A percentile compares a stretch with the other conserved stretches of the same genome.
Evolutionary conservation across 2,888 invertebrate species (phyloP).

Genomic region (Scaptomyza cyrtandrae): DNA sequence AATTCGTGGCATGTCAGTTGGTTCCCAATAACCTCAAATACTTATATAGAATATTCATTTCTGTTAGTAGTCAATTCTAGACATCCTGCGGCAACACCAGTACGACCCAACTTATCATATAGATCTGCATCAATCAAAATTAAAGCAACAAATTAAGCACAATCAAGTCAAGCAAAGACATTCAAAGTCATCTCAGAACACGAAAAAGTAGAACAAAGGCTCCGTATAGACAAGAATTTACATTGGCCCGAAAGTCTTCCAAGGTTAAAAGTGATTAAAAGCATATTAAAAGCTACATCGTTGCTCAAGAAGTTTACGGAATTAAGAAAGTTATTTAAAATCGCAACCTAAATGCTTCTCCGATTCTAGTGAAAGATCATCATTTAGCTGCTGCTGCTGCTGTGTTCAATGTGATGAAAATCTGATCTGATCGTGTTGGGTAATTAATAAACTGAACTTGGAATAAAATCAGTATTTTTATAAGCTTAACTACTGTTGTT

Average conservation of each 20-base stretch:
- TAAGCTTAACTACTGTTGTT: no score
- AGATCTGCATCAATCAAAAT: constrained; percentile 76
- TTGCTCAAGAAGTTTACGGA: constrained; percentile 4
- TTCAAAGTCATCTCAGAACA: constrained; percentile 32
- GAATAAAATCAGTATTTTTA: no score
- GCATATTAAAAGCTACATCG: constrained; percentile 53
- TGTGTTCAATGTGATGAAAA: background rate
- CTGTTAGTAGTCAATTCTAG: constrained; percentile 52
- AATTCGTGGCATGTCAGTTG: constrained; percentile 49
- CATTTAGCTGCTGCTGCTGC: constrained; percentile 11
- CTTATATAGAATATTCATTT: constrained; percentile 25
- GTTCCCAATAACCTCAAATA: constrained; percentile 37
- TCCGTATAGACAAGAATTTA: constrained; percentile 24
- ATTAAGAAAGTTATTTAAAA: constrained; percentile 14
- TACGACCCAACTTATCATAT: constrained; percentile 49
- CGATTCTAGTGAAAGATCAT: constrained; percentile 23
- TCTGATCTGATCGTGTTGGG: background rate
- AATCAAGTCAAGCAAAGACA: constrained; percentile 47
- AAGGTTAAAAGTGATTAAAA: constrained; percentile 70
- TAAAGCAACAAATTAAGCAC: constrained; percentile 41
- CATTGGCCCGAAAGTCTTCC: constrained; percentile 35
- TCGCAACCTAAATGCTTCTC: constrained; percentile 1
- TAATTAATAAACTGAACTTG: background rate
- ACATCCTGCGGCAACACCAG: constrained; percentile 23
- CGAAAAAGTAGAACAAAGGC: constrained; percentile 26